Percentiles rank a stretch among this genome's conserved stretches.
Conservation (phyloP, 2,797 vertebrate species). For the Masticophis lateralis region DNA sequence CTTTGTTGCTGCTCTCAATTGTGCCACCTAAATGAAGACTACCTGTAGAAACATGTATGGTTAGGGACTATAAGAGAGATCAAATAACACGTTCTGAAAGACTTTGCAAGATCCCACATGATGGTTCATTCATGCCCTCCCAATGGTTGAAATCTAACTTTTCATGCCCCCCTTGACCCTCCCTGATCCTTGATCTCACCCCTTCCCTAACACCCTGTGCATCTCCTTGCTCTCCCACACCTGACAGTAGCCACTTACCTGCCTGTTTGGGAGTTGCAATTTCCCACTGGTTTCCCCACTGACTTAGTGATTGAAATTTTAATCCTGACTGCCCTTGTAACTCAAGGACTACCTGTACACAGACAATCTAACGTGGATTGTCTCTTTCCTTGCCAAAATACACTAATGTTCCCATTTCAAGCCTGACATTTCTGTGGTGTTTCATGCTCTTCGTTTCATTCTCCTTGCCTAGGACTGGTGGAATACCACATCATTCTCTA, state of each 20-base stretch:
- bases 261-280: not conserved
- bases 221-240: not conserved
- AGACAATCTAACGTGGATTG: not conserved
- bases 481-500: constrained; percentile 87
- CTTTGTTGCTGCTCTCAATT: not conserved
- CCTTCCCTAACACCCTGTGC: not conserved
- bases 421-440: not conserved
- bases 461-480: constrained; percentile 85
- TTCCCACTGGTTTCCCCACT: not conserved
- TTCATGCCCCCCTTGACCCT: not conserved
- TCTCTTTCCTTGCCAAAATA: not conserved
- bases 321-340: not conserved
- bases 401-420: not conserved
- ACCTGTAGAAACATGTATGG: not conserved
- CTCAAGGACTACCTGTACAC: not conserved
- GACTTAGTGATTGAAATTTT: not conserved
- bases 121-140: not conserved
- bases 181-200: not conserved
- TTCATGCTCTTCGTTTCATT: not conserved
- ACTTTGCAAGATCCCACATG: not conserved
- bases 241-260: not conserved
- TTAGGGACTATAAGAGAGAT: not conserved
- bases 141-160: not conserved
- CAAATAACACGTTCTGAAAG: not conserved
- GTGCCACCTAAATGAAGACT: not conserved